Evolutionary conservation across 2,797 vertebrate species (phyloP).

Genomic region (Hybognathus amarus): DNA sequence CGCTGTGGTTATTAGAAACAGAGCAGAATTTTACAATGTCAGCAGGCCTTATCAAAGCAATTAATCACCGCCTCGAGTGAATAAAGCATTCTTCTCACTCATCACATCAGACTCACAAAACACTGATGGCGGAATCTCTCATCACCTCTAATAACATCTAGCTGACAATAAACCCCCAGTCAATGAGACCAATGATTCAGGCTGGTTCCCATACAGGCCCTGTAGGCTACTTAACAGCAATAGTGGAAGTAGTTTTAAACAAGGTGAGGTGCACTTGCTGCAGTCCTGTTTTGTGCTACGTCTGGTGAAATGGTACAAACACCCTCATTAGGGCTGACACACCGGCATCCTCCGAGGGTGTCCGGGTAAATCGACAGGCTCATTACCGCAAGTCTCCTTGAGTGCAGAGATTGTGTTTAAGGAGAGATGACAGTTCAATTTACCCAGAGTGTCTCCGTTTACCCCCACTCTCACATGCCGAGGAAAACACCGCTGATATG

Average conservation of each 20-base stretch:
- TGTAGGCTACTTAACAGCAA: background rate
- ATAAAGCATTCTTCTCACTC: slow-evolving; percentile 36
- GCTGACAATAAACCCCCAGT: slow-evolving; percentile 22
- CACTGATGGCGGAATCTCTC: slow-evolving; percentile 14
- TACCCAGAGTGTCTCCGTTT: slow-evolving; percentile 38
- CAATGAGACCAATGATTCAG: slow-evolving; percentile 3
- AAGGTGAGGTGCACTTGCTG: slow-evolving; percentile 24
- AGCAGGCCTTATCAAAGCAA: slow-evolving; percentile 51
- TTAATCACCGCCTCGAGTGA: slow-evolving; percentile 50
- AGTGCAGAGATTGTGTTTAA: slow-evolving; percentile 50
- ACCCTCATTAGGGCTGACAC: slow-evolving; percentile 52
- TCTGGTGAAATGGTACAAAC: slow-evolving; percentile 47
- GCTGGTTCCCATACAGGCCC: slow-evolving; percentile 1
- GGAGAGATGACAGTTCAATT: slow-evolving; percentile 54
- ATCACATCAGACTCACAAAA: slow-evolving; percentile 20
- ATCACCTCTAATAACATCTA: slow-evolving; percentile 8
- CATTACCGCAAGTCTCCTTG: slow-evolving; percentile 48
- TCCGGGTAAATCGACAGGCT: slow-evolving; percentile 40
- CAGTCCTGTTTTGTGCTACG: slow-evolving; percentile 30
- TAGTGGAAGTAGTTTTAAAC: slow-evolving; percentile 1
- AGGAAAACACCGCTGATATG: slow-evolving; percentile 23
- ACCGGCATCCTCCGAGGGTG: slow-evolving; percentile 14
- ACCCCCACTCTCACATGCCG: background rate
- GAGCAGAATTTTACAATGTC: slow-evolving; percentile 39
- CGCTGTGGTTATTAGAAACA: slow-evolving; percentile 38